Evolutionary conservation across 2,113 vertebrate genomes (phyloP).

Genomic region (Pedetes capensis): DNA sequence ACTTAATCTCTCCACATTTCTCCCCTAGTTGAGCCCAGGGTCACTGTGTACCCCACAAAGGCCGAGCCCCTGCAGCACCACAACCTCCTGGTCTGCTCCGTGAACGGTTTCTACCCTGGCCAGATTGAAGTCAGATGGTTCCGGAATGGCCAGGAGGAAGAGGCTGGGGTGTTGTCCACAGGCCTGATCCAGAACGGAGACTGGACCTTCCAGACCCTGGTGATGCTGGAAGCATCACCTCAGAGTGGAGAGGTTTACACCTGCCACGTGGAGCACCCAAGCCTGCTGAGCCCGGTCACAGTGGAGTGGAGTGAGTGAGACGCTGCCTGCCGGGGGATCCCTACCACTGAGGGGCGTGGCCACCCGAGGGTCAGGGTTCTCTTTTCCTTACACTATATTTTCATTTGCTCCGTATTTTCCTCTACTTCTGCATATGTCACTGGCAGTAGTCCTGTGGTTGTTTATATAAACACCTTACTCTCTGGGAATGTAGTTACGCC

Average conservation of each 20-base stretch:
- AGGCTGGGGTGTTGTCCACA: not conserved
- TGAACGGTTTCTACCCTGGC: slow-evolving; percentile 70
- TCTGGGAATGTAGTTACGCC: fast-evolving
- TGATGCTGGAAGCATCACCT: slow-evolving; percentile 67
- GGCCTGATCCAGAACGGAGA: slow-evolving; percentile 49
- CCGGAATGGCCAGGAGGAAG: slow-evolving; percentile 8
- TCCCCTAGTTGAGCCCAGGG: not conserved
- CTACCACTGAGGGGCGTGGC: no score
- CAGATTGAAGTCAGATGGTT: slow-evolving; percentile 57
- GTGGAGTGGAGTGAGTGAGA: slow-evolving; percentile 29
- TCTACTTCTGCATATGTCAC: not conserved
- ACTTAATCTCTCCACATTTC: fast-evolving
- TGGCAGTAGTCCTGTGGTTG: not conserved
- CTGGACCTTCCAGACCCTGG: slow-evolving; percentile 61
- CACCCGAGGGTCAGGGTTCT: no score
- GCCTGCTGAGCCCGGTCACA: not conserved
- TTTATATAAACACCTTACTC: fast-evolving
- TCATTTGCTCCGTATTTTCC: not conserved
- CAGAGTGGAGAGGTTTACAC: slow-evolving; percentile 83
- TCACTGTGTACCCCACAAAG: slow-evolving; percentile 16
- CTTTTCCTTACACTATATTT: not conserved
- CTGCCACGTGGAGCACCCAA: slow-evolving; percentile 74
- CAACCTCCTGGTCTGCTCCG: slow-evolving; percentile 49
- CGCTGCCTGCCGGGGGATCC: no score
- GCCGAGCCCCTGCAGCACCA: not conserved